phyloP scores from a whole-genome alignment of 1,140 invertebrate species.

The Magallana angulata region DNA sequence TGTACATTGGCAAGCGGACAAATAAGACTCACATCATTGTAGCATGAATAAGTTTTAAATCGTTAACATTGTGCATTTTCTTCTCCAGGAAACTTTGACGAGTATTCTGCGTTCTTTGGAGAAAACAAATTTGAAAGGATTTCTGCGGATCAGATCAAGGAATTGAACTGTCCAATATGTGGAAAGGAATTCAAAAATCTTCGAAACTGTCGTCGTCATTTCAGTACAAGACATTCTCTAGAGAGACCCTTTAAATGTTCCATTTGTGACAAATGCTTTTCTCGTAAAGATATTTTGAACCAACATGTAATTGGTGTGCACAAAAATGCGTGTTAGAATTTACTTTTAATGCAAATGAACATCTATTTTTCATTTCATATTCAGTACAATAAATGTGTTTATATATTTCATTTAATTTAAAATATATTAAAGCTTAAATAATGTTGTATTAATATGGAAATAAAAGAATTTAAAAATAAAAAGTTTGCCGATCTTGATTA shows the following conservation, averaged over 20 bases:
- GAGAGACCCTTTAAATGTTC: conserved; percentile 17
- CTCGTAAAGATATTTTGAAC: conserved; percentile 20
- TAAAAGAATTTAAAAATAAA: not conserved
- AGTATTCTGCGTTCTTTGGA: not conserved
- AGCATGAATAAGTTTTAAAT: not conserved
- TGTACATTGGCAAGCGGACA: not conserved
- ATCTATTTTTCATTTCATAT: no score
- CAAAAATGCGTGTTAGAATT: not conserved
- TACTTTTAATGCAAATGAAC: not conserved
- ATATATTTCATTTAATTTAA: not conserved
- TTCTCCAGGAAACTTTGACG: conserved; percentile 8
- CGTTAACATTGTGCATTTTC: not conserved
- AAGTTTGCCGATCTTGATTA: not conserved
- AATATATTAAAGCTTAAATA: not conserved
- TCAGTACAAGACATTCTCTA: not conserved
- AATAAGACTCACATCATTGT: not conserved
- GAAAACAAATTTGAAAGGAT: conserved; percentile 6
- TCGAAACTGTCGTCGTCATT: conserved; percentile 15
- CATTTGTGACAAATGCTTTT: not conserved
- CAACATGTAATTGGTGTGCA: conserved; percentile 13
- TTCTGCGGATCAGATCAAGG: conserved; percentile 18
- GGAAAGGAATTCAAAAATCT: conserved; percentile 35
- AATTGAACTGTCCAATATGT: conserved; percentile 5
- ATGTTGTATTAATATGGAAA: not conserved
- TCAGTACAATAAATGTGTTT: not conserved